A percentile compares a stretch with the other conserved stretches of the same genome.
Conservation (phyloP, 2,797 vertebrate genomes). For the Squalus acanthias region DNA sequence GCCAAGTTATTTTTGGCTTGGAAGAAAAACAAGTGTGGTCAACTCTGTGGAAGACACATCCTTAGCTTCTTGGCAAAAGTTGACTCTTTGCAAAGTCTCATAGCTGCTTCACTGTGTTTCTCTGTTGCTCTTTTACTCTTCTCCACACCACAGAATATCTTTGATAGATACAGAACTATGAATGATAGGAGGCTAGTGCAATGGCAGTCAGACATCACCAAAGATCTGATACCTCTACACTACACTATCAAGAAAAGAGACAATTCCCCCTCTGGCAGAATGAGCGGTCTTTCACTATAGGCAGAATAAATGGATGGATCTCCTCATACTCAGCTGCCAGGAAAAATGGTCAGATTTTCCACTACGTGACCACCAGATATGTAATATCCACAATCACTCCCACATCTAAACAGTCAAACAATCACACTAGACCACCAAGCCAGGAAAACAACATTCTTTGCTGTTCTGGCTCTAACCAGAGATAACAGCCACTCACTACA, state of each 20-base stretch:
- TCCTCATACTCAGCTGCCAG: background rate
- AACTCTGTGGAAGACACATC: background rate
- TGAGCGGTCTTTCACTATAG: background rate
- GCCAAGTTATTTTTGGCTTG: background rate
- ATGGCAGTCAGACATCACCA: background rate
- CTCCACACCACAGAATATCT: background rate
- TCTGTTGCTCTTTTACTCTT: background rate
- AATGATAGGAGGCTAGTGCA: background rate
- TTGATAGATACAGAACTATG: too few relatives aligned
- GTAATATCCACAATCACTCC: background rate
- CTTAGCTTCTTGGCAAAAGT: background rate
- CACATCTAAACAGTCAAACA: constrained; percentile 13
- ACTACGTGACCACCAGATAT: background rate
- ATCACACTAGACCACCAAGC: constrained; percentile 22
- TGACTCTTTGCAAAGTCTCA: background rate
- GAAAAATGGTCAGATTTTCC: background rate
- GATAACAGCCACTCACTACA: constrained; percentile 2
- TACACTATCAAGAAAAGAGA: background rate
- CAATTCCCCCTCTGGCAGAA: background rate
- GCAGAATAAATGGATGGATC: background rate
- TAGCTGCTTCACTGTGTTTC: too few relatives aligned
- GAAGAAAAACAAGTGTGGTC: background rate
- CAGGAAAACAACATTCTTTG: constrained; percentile 15
- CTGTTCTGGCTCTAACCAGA: background rate
- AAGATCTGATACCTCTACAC: background rate